Conservation (phyloP, 53 echinoderm and acorn worm genomes). For the Arbacia lixula region DNA sequence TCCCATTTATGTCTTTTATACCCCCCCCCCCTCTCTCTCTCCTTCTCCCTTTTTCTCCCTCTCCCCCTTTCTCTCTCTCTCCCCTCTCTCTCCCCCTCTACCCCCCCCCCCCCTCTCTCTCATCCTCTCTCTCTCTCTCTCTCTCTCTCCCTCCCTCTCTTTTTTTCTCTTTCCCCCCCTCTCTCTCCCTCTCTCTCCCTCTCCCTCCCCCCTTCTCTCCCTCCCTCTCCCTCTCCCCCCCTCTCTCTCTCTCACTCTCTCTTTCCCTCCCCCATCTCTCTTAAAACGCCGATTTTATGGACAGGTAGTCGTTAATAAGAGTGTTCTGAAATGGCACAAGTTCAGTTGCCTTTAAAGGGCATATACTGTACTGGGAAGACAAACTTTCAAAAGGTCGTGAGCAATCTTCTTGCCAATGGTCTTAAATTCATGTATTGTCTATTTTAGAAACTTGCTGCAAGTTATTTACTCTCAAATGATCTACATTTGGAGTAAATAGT, state of each 20-base stretch:
- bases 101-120: not conserved
- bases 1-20: too few relatives aligned
- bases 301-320: too few relatives aligned
- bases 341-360: too few relatives aligned
- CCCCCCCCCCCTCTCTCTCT: not conserved
- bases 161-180: not conserved
- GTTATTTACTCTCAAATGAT: too few relatives aligned
- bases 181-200: not conserved
- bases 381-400: too few relatives aligned
- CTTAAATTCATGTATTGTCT: too few relatives aligned
- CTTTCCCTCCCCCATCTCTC: not conserved
- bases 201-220: not conserved
- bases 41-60: conserved; percentile 1
- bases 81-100: not conserved
- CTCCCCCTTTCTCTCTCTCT: not conserved
- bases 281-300: too few relatives aligned
- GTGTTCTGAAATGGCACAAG: too few relatives aligned
- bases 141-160: not conserved
- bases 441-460: too few relatives aligned
- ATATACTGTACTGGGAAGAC: too few relatives aligned
- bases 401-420: too few relatives aligned
- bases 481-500: too few relatives aligned
- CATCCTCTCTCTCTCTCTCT: not conserved
- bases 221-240: not conserved
- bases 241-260: not conserved